Percentiles rank a stretch among this genome's conserved stretches.
These are phyloP conservation scores for Chionomys nivalis DNA, from an alignment of 2,113 vertebrate species.

Conservation along the genomic window DNA sequence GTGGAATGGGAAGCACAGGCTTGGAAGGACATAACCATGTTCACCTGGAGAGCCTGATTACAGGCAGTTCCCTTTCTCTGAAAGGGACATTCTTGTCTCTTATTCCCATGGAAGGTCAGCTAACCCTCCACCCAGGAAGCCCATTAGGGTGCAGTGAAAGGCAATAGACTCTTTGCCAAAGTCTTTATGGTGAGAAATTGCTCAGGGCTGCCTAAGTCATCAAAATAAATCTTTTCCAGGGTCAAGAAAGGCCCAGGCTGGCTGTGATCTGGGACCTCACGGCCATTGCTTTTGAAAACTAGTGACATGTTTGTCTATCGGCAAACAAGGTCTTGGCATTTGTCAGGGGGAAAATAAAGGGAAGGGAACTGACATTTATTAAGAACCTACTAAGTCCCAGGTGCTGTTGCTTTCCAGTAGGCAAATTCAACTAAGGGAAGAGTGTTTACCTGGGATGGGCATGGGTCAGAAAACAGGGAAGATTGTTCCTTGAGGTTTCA, in stretches of 20 bases:
- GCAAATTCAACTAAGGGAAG: background rate
- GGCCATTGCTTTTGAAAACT: background rate
- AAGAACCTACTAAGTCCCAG: background rate
- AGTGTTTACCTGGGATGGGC: background rate
- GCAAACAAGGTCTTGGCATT: background rate
- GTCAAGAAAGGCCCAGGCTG: background rate
- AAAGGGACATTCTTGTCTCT: background rate
- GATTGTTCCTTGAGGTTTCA: background rate
- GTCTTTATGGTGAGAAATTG: conserved; percentile 35
- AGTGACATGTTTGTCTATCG: background rate
- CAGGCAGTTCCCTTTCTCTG: background rate
- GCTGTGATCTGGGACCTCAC: background rate
- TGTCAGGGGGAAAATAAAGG: background rate
- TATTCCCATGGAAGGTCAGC: background rate
- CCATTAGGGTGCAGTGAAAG: background rate
- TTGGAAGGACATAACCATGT: background rate
- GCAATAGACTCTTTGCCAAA: background rate
- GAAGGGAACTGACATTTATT: background rate
- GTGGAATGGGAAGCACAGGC: no score
- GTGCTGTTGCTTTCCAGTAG: background rate
- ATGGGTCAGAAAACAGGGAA: background rate
- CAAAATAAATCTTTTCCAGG: conserved; percentile 12
- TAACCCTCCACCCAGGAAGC: background rate
- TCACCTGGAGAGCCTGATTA: background rate
- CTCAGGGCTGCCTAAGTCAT: background rate